Percentiles rank a stretch among this genome's conserved stretches.
Conservation (phyloP, 2,888 invertebrate species). For the Nomada fucata region DNA sequence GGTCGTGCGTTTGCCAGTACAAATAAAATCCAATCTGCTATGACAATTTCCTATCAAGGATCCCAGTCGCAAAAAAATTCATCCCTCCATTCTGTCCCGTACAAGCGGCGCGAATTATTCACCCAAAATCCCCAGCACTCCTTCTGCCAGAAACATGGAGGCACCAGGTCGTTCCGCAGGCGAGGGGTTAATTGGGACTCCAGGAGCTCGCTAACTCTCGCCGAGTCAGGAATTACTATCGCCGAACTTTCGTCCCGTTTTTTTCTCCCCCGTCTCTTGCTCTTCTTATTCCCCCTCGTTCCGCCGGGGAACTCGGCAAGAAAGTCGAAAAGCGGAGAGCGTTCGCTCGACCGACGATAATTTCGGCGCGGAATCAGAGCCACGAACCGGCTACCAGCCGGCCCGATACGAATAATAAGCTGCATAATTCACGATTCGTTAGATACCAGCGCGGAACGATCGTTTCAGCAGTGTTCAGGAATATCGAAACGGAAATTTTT, state of each 20-base stretch:
- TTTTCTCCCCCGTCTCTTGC: constrained; percentile 23
- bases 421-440: constrained; percentile 63
- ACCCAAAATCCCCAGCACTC: constrained; percentile 44
- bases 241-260: constrained; percentile 61
- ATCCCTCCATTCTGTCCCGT: no score
- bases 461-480: constrained; percentile 24
- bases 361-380: constrained; percentile 57
- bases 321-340: constrained; percentile 51
- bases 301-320: constrained; percentile 58
- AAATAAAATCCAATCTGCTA: no score
- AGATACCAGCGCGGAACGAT: constrained; percentile 33
- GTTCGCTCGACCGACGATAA: constrained; percentile 57
- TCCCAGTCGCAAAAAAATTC: no score
- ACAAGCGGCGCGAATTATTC: neutral
- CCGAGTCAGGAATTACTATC: constrained; percentile 75
- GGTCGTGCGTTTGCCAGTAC: no score
- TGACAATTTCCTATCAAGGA: no score
- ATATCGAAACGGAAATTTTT: constrained; percentile 24
- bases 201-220: constrained; percentile 64
- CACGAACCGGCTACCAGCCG: constrained; percentile 27
- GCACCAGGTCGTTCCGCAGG: constrained; percentile 28
- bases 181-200: constrained; percentile 72
- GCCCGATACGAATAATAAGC: constrained; percentile 54
- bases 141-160: constrained; percentile 49
- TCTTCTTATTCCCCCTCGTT: constrained; percentile 24